Percentiles rank a stretch among this genome's conserved stretches.
These are phyloP conservation scores for Lymantria monacha DNA, from an alignment of 2,888 invertebrate genomes.

Conservation along the genomic window DNA sequence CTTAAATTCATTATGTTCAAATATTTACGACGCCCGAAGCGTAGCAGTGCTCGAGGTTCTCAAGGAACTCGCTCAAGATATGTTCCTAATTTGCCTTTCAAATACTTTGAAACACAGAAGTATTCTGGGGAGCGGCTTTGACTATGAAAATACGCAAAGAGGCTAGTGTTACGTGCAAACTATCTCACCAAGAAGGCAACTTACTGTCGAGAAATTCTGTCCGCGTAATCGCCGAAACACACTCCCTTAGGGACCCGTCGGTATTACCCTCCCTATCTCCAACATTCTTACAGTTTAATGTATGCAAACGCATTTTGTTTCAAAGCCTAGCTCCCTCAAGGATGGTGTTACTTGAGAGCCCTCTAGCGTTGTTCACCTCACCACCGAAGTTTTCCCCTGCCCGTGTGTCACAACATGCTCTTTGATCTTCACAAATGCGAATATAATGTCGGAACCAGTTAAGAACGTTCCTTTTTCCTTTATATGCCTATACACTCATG, in stretches of 20 bases:
- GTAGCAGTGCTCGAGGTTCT: conserved; percentile 40
- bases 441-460: conserved; percentile 77
- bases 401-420: conserved; percentile 74
- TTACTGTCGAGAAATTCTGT: conserved; percentile 69
- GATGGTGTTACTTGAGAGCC: conserved; percentile 71
- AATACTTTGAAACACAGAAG: conserved; percentile 75
- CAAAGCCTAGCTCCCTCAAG: conserved; percentile 78
- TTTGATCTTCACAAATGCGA: conserved; percentile 80
- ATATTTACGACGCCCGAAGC: conserved; percentile 58
- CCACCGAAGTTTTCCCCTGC: conserved; percentile 63
- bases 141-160: conserved; percentile 70
- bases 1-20: conserved; percentile 60
- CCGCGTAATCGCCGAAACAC: conserved; percentile 81
- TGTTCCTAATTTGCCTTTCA: conserved; percentile 78
- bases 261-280: conserved; percentile 73
- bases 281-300: conserved; percentile 81
- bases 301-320: conserved; percentile 83
- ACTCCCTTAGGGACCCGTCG: conserved; percentile 63
- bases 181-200: conserved; percentile 70
- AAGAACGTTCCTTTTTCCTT: conserved; percentile 61
- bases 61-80: conserved; percentile 57
- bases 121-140: conserved; percentile 69
- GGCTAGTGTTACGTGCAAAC: conserved; percentile 76
- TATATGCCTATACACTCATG: conserved; percentile 56
- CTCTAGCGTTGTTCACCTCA: conserved; percentile 65